Evolutionary conservation across 1,140 invertebrate genomes (phyloP).

Genomic region (Bombus sylvicola): DNA sequence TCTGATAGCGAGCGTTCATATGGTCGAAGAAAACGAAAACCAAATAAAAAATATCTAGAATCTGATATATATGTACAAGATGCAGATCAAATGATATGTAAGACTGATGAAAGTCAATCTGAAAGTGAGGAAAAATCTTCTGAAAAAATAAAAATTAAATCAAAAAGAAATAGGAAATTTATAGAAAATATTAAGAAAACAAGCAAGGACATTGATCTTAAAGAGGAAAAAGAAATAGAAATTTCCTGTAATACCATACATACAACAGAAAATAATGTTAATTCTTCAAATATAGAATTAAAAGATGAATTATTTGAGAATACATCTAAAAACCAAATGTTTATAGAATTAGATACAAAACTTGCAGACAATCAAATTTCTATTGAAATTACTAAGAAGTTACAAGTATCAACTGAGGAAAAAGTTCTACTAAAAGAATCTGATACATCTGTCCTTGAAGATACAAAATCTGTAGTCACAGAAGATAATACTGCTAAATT

Average conservation of each 20-base stretch:
- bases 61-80: conserved; percentile 72
- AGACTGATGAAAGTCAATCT: conserved; percentile 77
- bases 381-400: conserved; percentile 23
- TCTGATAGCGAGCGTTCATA: conserved; percentile 74
- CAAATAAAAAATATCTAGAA: conserved; percentile 74
- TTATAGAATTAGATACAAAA: conserved; percentile 39
- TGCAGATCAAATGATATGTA: conserved; percentile 67
- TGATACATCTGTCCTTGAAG: background rate
- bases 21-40: conserved; percentile 72
- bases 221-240: conserved; percentile 64
- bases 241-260: conserved; percentile 60
- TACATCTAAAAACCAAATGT: conserved; percentile 16
- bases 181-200: conserved; percentile 38
- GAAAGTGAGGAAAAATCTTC: conserved; percentile 70
- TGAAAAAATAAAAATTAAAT: conserved; percentile 54
- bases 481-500: conserved; percentile 26
- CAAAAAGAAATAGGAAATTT: conserved; percentile 64
- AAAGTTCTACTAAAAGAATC: background rate
- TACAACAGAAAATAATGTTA: conserved; percentile 52
- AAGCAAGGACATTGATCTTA: conserved; percentile 23
- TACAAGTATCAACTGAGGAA: conserved; percentile 17
- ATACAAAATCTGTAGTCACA: background rate
- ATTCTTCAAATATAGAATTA: conserved; percentile 29
- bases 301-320: conserved; percentile 40
- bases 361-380: conserved; percentile 17